A percentile compares a stretch with the other conserved stretches of the same genome.
Evolutionary conservation across 2,113 vertebrate species (phyloP).

Genomic region (Antechinus flavipes): DNA sequence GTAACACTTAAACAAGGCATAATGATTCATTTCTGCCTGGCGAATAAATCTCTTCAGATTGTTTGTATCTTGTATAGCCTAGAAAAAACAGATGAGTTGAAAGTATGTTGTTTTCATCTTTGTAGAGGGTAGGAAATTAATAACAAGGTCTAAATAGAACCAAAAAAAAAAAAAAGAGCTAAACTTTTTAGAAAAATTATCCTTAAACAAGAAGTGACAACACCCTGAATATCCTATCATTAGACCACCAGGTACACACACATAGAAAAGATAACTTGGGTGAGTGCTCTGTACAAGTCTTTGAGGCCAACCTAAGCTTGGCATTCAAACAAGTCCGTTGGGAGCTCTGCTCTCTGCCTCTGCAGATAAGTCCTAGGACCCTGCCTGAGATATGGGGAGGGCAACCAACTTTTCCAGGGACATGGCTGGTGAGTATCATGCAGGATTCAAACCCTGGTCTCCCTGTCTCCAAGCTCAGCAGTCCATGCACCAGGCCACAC

Average conservation of each 20-base stretch:
- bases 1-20: constrained; percentile 95
- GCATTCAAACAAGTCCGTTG: neutral
- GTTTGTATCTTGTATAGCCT: constrained; percentile 99
- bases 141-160: constrained; percentile 38
- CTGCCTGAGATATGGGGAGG: neutral
- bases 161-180: neutral
- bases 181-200: neutral
- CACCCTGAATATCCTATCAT: neutral
- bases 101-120: neutral
- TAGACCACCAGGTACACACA: neutral
- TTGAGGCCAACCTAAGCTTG: too few relatives aligned
- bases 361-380: neutral
- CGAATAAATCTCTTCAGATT: constrained; percentile 97
- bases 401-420: neutral
- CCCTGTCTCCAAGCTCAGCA: neutral
- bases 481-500: neutral
- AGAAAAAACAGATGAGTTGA: constrained; percentile 69
- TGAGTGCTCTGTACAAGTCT: neutral
- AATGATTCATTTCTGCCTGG: constrained; percentile 98
- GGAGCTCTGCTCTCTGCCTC: neutral
- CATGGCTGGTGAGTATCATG: neutral
- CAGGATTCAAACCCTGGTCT: neutral
- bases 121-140: constrained; percentile 11
- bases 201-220: neutral
- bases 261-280: neutral